These are phyloP conservation scores for Fabriciana adippe DNA, from an alignment of 2,888 invertebrate genomes.

Conservation along the genomic window DNA sequence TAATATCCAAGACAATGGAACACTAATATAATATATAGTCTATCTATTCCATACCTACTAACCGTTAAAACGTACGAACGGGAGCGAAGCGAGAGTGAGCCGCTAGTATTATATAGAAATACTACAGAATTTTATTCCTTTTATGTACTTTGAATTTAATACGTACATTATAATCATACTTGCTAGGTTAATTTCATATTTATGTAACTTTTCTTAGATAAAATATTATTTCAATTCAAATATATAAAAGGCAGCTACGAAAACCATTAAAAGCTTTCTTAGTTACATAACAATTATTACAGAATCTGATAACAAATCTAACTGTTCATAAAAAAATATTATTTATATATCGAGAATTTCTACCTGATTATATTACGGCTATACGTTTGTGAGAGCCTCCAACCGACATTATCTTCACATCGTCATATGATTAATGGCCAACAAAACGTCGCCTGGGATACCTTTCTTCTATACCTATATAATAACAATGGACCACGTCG, in stretches of 20 bases:
- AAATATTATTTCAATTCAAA: too few relatives aligned
- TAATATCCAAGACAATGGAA: too few relatives aligned
- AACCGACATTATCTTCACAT: conserved; percentile 66
- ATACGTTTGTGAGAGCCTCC: conserved; percentile 48
- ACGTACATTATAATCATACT: not conserved
- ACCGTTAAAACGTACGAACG: too few relatives aligned
- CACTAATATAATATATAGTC: too few relatives aligned
- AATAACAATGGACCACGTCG: conserved; percentile 63
- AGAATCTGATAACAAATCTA: conserved; percentile 6
- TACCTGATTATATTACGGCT: conserved; percentile 40
- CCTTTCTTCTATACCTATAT: conserved; percentile 58
- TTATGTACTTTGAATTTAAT: not conserved
- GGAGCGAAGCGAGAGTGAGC: too few relatives aligned
- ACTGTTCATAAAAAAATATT: conserved; percentile 18
- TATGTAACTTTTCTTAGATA: too few relatives aligned
- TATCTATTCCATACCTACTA: too few relatives aligned
- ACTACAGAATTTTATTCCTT: not conserved
- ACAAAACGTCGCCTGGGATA: conserved; percentile 63
- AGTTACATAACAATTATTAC: not conserved
- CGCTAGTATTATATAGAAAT: not conserved
- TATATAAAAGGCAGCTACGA: not conserved
- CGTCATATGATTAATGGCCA: conserved; percentile 74
- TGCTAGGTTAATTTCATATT: not conserved
- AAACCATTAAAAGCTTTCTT: not conserved
- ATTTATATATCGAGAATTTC: conserved; percentile 50